Evolutionary conservation across 2,797 vertebrate species (phyloP).

Genomic region (Peromyscus aztecus): DNA sequence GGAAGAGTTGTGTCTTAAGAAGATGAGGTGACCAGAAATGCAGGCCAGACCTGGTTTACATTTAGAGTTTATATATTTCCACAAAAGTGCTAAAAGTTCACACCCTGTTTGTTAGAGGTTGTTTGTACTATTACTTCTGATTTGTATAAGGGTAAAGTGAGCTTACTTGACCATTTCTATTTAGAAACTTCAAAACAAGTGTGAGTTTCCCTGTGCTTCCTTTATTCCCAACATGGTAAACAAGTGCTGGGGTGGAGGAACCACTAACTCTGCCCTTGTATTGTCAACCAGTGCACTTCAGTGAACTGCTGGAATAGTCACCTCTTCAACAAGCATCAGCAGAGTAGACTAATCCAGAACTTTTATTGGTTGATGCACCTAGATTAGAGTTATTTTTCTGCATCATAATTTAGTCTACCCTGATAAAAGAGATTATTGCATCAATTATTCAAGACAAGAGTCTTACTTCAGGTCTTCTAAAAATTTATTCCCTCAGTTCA

Average conservation of each 20-base stretch:
- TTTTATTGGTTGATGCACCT: background rate
- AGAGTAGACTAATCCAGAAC: background rate
- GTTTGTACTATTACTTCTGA: background rate
- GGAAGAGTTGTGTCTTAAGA: background rate
- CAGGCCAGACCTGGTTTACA: background rate
- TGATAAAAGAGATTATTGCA: background rate
- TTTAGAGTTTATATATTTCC: background rate
- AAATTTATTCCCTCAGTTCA: slow-evolving; percentile 14
- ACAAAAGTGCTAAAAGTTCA: background rate
- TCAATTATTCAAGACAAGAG: slow-evolving; percentile 63
- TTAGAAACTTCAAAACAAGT: background rate
- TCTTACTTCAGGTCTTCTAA: background rate
- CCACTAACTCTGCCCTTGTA: background rate
- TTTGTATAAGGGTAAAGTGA: background rate
- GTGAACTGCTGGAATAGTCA: background rate
- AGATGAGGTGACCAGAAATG: background rate
- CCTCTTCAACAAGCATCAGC: background rate
- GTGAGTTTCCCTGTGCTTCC: background rate
- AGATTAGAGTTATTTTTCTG: background rate
- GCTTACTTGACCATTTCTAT: background rate
- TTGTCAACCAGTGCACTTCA: background rate
- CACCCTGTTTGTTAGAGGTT: background rate
- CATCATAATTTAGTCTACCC: background rate
- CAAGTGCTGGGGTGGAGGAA: rapidly evolving
- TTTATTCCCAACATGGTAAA: background rate